Evolutionary conservation across 2,113 vertebrate genomes (phyloP).

Genomic region (Tyto alba): DNA sequence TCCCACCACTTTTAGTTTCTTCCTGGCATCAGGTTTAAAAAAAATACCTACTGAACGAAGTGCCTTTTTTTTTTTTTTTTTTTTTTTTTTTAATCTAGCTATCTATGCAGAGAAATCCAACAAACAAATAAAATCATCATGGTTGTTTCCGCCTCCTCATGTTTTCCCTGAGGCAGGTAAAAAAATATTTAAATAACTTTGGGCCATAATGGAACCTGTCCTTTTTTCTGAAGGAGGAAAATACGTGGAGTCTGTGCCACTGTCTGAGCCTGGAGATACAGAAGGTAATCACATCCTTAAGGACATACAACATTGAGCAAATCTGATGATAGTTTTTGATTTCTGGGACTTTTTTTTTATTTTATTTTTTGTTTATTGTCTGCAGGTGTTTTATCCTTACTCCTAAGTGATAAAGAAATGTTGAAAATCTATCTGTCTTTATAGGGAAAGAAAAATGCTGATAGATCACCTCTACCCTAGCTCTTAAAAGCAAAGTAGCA

Average conservation of each 20-base stretch:
- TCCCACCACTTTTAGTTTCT: not conserved
- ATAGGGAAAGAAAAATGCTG: not conserved
- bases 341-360: not conserved
- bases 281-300: not conserved
- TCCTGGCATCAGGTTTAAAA: not conserved
- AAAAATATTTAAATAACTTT: not conserved
- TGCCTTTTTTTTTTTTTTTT: not conserved
- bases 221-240: not conserved
- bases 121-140: not conserved
- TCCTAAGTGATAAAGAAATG: not conserved
- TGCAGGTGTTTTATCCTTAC: not conserved
- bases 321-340: not conserved
- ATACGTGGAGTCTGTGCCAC: not conserved
- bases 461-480: not conserved
- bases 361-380: not conserved
- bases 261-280: not conserved
- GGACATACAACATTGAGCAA: not conserved
- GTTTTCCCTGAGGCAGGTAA: not conserved
- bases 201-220: not conserved
- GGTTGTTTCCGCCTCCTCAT: not conserved
- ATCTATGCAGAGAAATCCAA: not conserved
- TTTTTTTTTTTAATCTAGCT: not conserved
- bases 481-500: not conserved
- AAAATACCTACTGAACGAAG: not conserved
- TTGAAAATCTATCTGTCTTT: not conserved